Base-by-base conservation (phyloP, 2,113 vertebrate species). In the Hiodon alosoides region DNA sequence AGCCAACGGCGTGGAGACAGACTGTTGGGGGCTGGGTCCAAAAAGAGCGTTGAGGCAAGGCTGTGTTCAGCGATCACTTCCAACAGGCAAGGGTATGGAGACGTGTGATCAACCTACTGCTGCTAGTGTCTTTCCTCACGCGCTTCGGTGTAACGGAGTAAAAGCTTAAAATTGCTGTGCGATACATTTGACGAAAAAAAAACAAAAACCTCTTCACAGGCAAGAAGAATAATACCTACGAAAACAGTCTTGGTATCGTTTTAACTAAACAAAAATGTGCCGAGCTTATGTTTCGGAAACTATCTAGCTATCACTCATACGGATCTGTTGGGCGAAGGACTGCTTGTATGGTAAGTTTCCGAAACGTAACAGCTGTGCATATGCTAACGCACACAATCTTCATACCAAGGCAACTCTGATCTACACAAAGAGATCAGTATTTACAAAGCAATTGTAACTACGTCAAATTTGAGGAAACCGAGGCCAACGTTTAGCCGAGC, bases 21-120 rank as follows among this genome's bases (percentile, higher is more conserved):
- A 48, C 11, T 55, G 53, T 31, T 69, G 75, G 75, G 68, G 75
- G 68, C 75, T 62, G 75, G 75, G 59, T 61, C 68, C 68, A 52
- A 51, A 17, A 11, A 54, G 16, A 46, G 13, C 16, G 11, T 11
- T 53, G 58, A 51, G 57, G 68, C 74, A 7, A 61, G 59, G 57
- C 58, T 71, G 68, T 55, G 70, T 65, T 48, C 52, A 65, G 59
- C 74, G 11, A 11, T 31, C 64, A 67, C 60, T 46, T 74, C 17
- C 57, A 58, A 47, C 68, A 51, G 68, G 51, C 48, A 71, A 10
- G 67, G n/a, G n/a, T 54, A 74, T 57, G 53, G 9, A 53, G 47
- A 51, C 10, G 52, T 13, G 67, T 60, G 74, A 61, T 10, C 61
- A 65, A 47, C 47, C 47, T 14, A 14, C 16, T 14, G 67, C 55